These are phyloP conservation scores for Anolis sagrei DNA, from an alignment of 2,113 vertebrate species.

Conservation along the genomic window DNA sequence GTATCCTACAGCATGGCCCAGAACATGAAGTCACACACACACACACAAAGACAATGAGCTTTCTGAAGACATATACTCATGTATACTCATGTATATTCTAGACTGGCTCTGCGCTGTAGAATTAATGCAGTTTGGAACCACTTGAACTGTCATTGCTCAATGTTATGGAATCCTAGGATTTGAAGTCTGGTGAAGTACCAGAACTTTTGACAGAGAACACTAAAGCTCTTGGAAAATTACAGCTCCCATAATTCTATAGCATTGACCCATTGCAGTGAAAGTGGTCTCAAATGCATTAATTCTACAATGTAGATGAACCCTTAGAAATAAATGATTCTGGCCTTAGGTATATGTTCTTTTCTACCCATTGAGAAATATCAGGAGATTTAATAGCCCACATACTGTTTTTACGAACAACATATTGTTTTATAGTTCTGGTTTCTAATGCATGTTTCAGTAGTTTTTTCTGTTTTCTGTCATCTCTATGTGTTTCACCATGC, in stretches of 20 bases:
- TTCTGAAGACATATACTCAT: not conserved
- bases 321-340: not conserved
- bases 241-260: too few relatives aligned
- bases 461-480: constrained; percentile 37
- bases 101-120: too few relatives aligned
- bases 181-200: too few relatives aligned
- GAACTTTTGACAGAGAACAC: too few relatives aligned
- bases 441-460: not conserved
- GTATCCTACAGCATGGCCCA: not conserved
- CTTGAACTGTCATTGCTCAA: too few relatives aligned
- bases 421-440: constrained; percentile 1
- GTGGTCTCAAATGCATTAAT: too few relatives aligned
- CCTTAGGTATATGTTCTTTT: not conserved
- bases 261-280: too few relatives aligned
- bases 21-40: not conserved
- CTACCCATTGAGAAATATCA: not conserved
- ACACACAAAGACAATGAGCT: not conserved
- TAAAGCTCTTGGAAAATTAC: too few relatives aligned
- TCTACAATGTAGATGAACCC: too few relatives aligned
- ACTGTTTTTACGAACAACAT: not conserved
- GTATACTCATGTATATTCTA: too few relatives aligned
- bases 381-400: not conserved
- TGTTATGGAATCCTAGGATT: too few relatives aligned
- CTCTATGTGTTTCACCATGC: constrained; percentile 16
- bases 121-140: too few relatives aligned